Evolutionary conservation across 2,113 vertebrate genomes (phyloP).

Genomic region (Xiphorhynchus elegans): DNA sequence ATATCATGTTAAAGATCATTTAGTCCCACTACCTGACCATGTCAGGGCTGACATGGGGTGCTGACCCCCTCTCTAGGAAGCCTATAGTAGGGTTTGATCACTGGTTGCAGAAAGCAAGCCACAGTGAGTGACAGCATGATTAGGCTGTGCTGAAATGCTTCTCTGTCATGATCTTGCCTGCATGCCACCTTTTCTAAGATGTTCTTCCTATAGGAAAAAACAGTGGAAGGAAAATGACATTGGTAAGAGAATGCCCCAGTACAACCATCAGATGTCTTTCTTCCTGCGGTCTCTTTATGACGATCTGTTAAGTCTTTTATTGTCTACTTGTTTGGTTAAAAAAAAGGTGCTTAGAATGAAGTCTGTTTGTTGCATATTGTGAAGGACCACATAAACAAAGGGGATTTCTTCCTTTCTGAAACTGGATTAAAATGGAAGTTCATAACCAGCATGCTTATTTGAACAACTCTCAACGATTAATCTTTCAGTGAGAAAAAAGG

Average conservation of each 20-base stretch:
- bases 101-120: background rate
- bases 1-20: fast-evolving
- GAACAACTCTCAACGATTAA: background rate
- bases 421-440: background rate
- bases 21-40: background rate
- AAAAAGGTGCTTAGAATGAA: background rate
- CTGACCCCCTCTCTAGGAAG: background rate
- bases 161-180: background rate
- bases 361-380: background rate
- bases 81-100: background rate
- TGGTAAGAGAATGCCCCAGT: background rate
- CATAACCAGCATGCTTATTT: background rate
- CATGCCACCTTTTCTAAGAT: background rate
- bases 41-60: background rate
- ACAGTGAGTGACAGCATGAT: background rate
- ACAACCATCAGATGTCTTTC: background rate
- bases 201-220: background rate
- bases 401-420: background rate
- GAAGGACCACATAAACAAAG: background rate
- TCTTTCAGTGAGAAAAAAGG: background rate
- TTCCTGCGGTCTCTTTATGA: background rate
- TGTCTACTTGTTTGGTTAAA: background rate
- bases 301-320: background rate
- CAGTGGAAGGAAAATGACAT: background rate
- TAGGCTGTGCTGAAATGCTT: background rate